Evolutionary conservation across 2,888 invertebrate species (phyloP), one percentile per base, ranked within the genome.

Genomic region (Slavum lentiscoides): DNA sequence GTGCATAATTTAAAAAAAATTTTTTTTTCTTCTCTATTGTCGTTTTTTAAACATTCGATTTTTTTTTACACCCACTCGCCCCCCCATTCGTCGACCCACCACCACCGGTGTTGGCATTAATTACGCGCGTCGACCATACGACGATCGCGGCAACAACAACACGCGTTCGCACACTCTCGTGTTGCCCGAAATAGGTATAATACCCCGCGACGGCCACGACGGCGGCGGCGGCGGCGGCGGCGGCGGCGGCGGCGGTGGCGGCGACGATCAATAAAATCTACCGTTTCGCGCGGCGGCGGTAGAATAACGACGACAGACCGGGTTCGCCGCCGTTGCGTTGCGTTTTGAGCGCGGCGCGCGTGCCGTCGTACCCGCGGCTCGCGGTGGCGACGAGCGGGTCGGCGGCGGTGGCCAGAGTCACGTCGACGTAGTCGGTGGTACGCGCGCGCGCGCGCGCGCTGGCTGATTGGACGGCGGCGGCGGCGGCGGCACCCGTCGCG

Each of bases 271-370:
- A 73, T 73, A 73, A 69, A 30, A 30, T 30, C 1, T 49, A 49
- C 53, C 72, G 59, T 43, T 39, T 49, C 49, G 49, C n/a, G n/a
- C n/a, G n/a, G n/a, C 49, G 49, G 5, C 8, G 5, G n/a, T 39
- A 15, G 68, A n/a, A 11, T 21, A 13, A 49, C 59, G 59, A 19
- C 62, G 74, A 39, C 17, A 58, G 58, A 70, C 30, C 39, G 55
- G 39, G 15, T 9, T n/a, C 62, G 30, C 74, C 53, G 74, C 74
- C 74, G 74, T 74, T 30, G 30, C 74, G 66, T 55, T 55, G 2
- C 66, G 74, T 58, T 75, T 55, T 58, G 55, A 49, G 53, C 74
- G 49, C 58, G 6, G n/a, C 70, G 9, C 58, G 21, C 5, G 30
- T 6, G 11, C 53, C 19, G 64, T 37, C 19, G 49, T 53, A 7